These are phyloP conservation scores for Macropus fuliginosus DNA, from an alignment of 2,797 vertebrate genomes.

Conservation along the genomic window DNA sequence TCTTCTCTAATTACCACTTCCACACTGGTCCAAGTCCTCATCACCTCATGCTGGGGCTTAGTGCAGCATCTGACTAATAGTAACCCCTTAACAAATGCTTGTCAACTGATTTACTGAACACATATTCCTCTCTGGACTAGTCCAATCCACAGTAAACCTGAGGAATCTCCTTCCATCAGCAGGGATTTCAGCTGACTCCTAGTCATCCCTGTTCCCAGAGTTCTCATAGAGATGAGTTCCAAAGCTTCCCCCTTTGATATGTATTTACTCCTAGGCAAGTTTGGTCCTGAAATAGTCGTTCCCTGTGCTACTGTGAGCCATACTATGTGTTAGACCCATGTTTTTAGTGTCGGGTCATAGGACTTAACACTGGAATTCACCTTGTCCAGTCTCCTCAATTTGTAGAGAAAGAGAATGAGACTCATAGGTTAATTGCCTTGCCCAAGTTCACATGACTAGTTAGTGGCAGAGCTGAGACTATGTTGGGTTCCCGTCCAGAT, in stretches of 20 bases:
- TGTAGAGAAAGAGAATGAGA: not conserved
- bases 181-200: not conserved
- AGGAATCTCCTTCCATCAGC: not conserved
- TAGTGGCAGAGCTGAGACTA: not conserved
- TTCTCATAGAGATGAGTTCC: not conserved
- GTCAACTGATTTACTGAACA: not conserved
- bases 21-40: not conserved
- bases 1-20: not conserved
- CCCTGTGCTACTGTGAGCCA: not conserved
- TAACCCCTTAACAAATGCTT: not conserved
- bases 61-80: not conserved
- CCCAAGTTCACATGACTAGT: not conserved
- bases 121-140: conserved; percentile 28
- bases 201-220: not conserved
- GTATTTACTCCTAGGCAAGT: not conserved
- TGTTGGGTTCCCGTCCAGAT: not conserved
- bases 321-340: not conserved
- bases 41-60: not conserved
- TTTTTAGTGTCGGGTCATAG: not conserved
- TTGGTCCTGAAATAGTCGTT: not conserved
- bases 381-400: not conserved
- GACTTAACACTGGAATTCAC: not conserved
- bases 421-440: not conserved
- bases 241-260: too few species aligned
- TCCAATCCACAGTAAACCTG: not conserved